Evolutionary conservation across 30 jellyfish, hydroid and myxozoan genomes (phyloP).

Genomic region (Phacellophora camtschatica): DNA sequence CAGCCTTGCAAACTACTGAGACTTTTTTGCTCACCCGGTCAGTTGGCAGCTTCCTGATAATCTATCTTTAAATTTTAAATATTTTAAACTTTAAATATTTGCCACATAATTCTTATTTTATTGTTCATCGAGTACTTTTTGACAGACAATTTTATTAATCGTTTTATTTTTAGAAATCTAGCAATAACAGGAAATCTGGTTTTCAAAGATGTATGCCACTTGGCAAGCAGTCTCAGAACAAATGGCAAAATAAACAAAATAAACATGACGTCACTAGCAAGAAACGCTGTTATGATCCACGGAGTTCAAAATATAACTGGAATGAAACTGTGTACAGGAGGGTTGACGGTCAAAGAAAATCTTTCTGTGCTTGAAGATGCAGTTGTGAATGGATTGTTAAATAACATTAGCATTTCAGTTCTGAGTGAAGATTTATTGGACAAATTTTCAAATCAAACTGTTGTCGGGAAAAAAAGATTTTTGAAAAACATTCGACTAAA

Average conservation of each 20-base stretch:
- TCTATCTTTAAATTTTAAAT: no score
- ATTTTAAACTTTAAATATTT: no score
- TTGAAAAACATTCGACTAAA: not conserved
- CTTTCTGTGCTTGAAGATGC: constrained; percentile 15
- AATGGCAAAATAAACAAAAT: constrained; percentile 41
- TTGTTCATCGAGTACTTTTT: no score
- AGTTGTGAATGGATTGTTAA: constrained; percentile 7
- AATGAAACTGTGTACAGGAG: not conserved
- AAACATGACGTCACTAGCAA: not conserved
- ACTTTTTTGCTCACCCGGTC: no score
- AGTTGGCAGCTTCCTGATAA: no score
- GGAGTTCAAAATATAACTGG: constrained; percentile 49
- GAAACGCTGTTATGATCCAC: constrained; percentile 26
- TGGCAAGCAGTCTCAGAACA: constrained; percentile 7
- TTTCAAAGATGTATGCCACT: not conserved
- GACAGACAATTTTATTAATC: no score
- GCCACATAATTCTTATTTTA: no score
- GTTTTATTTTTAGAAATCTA: not conserved
- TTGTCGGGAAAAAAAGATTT: constrained; percentile 40
- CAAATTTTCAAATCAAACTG: constrained; percentile 33
- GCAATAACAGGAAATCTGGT: constrained; percentile 20
- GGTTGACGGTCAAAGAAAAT: not conserved
- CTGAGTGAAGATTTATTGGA: constrained; percentile 41
- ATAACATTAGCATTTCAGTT: constrained; percentile 18
- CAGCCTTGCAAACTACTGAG: no score